Evolutionary conservation across 2,888 invertebrate species (phyloP), one percentile per base, ranked within the genome.

Genomic region (Xestobium rufovillosum): DNA sequence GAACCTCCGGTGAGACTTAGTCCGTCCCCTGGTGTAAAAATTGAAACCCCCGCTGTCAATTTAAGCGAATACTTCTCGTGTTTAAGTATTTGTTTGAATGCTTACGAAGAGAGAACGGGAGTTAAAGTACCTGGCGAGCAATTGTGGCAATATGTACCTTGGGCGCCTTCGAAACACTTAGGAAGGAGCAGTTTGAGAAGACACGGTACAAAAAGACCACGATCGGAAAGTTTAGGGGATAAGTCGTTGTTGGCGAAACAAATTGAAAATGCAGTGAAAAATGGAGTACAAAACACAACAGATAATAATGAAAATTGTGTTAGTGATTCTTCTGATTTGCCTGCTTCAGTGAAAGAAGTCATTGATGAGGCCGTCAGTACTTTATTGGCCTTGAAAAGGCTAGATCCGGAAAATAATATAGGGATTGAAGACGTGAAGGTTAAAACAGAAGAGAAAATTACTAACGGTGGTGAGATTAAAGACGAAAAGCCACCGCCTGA

Each of bases 61-160:
- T 73, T 85, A 30, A 81, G 80, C 26, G 86, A 86, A 55, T 82
- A 79, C 55, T 67, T 85, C 23, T 84, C 85, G 39, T 82, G 80
- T 51, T 78, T 82, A 52, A 83, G 80, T 52, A 80, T 88, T 12
- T 83, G 84, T 59, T 73, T 88, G 49, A 76, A 77, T 34, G 80
- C 84, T 0, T 85, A 86, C 50, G 77, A 86, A 49, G 80, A 81
- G 55, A 70, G 85, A 23, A 70, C 83, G 53, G 78, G 80, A 2
- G 63, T 74, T 3, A 73, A 70, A 44, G 65, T 68, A 10, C 66
- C 67, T 17, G 67, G 70, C 19, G 73, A 73, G 41, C 55, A 67
- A 26, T 56, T 66, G 14, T 69, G 67, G 43, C 57, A 63, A 11
- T 57, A 58, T 13, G n/a, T n/a, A n/a, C n/a, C n/a, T n/a, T n/a